Conservation (phyloP, 2,113 vertebrate genomes). For the Lepidothrix coronata region DNA sequence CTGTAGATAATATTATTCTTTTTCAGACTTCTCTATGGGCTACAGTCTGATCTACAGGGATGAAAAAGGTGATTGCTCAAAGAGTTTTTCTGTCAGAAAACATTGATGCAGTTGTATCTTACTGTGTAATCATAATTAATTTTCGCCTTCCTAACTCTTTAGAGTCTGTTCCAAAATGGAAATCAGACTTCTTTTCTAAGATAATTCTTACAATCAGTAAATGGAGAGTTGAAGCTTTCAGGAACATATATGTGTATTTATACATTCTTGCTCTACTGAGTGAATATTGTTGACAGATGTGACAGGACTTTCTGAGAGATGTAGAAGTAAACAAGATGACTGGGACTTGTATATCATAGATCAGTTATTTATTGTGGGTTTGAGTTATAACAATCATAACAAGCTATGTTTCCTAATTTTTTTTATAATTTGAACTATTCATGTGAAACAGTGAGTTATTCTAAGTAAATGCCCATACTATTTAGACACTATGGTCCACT, state of each 20-base stretch:
- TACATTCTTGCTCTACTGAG: background rate
- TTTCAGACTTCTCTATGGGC: background rate
- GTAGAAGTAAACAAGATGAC: background rate
- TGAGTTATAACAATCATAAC: background rate
- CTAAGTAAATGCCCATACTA: background rate
- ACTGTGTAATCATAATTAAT: background rate
- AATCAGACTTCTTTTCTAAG: background rate
- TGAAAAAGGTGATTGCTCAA: background rate
- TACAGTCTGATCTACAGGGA: background rate
- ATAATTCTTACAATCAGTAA: background rate
- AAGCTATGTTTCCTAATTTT: background rate
- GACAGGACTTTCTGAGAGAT: background rate
- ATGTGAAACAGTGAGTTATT: background rate
- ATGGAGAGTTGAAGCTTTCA: background rate
- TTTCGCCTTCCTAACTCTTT: background rate
- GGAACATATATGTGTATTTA: background rate
- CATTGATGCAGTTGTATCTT: background rate
- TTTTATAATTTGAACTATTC: background rate
- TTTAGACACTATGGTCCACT: background rate
- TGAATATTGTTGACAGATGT: background rate
- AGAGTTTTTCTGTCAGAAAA: background rate
- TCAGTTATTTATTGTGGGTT: background rate
- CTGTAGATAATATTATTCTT: background rate
- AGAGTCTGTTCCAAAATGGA: background rate
- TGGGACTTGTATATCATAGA: background rate